A percentile compares a stretch with the other conserved stretches of the same genome.
Evolutionary conservation across 2,113 vertebrate genomes (phyloP).

Genomic region (Urocynchramus pylzowi): DNA sequence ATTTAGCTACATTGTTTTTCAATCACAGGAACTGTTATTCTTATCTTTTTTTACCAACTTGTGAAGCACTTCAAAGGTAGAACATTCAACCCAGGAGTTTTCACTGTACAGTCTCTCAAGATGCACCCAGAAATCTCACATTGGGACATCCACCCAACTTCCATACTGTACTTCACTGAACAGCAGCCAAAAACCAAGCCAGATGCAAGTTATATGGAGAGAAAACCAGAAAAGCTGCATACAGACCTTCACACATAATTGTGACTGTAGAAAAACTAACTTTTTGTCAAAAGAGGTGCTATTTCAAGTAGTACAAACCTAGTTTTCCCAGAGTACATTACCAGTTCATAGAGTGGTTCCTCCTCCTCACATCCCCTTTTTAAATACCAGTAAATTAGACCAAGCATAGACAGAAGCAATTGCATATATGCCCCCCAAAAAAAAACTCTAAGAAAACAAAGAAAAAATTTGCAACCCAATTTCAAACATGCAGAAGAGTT

Average conservation of each 20-base stretch:
- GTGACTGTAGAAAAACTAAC: accelerated
- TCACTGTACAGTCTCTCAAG: background rate
- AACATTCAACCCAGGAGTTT: background rate
- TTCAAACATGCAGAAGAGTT: background rate
- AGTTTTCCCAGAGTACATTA: background rate
- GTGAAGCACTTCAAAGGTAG: background rate
- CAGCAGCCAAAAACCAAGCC: background rate
- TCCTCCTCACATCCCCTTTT: background rate
- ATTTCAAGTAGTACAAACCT: background rate
- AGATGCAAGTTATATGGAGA: background rate
- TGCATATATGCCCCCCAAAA: background rate
- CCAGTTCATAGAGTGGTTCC: accelerated
- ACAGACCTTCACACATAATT: accelerated
- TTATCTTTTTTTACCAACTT: background rate
- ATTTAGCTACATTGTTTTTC: background rate
- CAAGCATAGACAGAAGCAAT: background rate
- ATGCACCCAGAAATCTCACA: background rate
- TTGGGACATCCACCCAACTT: background rate
- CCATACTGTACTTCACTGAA: background rate
- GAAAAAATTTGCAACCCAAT: background rate
- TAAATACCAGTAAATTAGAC: background rate
- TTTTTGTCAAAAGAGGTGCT: background rate
- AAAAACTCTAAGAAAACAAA: background rate
- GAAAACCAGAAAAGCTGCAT: background rate
- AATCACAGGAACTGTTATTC: background rate